These are phyloP conservation scores for Gymnopithys bicolor DNA, from an alignment of 2,797 vertebrate genomes.

Conservation along the genomic window DNA sequence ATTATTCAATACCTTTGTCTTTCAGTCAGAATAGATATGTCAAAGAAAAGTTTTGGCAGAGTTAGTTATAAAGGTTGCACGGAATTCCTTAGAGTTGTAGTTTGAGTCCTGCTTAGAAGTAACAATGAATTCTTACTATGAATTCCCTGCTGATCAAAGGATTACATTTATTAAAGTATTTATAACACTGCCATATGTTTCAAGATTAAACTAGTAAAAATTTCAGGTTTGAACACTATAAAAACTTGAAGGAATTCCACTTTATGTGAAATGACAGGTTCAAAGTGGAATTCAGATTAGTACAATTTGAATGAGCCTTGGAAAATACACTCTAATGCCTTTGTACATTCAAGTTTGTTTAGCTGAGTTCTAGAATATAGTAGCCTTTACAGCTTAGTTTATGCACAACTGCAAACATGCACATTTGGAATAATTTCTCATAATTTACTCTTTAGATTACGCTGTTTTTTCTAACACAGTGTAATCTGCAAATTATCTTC, in stretches of 20 bases:
- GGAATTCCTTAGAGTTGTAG: not conserved
- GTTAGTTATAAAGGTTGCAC: not conserved
- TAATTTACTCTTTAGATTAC: constrained; percentile 16
- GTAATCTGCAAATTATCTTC: constrained; percentile 56
- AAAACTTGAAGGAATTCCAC: not conserved
- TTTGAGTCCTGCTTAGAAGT: not conserved
- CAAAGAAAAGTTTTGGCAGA: not conserved
- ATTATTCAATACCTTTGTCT: not conserved
- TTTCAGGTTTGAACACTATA: not conserved
- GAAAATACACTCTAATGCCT: not conserved
- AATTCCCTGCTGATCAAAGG: not conserved
- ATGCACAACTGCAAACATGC: not conserved
- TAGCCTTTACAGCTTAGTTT: not conserved
- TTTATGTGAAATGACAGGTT: not conserved
- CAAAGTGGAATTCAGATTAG: not conserved
- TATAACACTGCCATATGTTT: not conserved
- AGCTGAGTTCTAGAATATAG: not conserved
- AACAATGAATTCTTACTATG: not conserved
- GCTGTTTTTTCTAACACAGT: constrained; percentile 27
- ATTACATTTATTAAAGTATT: not conserved
- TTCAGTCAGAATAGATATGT: not conserved
- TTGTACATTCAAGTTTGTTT: not conserved
- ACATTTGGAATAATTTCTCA: constrained; percentile 14
- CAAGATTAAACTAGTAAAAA: not conserved
- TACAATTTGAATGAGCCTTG: not conserved